phyloP scores from a whole-genome alignment of 2,888 invertebrate genomes.

The Cheilosia impressa region DNA sequence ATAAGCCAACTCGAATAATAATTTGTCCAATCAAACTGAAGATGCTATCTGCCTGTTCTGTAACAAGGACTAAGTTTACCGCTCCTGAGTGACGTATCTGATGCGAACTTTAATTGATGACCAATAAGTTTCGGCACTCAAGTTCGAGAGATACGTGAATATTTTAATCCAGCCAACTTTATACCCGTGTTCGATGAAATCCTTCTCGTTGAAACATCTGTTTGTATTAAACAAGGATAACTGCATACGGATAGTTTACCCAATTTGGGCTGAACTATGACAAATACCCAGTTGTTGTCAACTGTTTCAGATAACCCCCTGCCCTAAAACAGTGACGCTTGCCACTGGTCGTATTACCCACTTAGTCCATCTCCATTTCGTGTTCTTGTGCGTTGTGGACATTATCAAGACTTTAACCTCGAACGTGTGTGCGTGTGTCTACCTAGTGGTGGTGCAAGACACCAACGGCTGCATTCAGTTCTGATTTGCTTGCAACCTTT shows the following conservation, averaged over 20 bases:
- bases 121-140: no score
- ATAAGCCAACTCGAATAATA: no score
- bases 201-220: no score
- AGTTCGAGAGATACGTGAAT: no score
- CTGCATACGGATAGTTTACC: not conserved
- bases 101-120: no score
- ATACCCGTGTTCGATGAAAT: no score
- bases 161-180: no score
- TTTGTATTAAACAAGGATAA: not conserved
- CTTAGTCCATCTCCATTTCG: conserved; percentile 4
- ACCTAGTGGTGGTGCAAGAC: not conserved
- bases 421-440: not conserved
- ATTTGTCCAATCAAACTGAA: no score
- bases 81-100: no score
- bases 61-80: no score
- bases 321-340: not conserved
- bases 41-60: no score
- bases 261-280: not conserved
- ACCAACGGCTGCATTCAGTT: not conserved
- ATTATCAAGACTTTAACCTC: conserved; percentile 18
- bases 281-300: conserved; percentile 4
- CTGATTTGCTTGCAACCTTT: conserved; percentile 29
- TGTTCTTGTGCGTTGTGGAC: not conserved
- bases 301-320: not conserved
- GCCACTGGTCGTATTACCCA: not conserved